Base-by-base conservation (phyloP, 2,888 invertebrate genomes). In the Dugesia japonica region DNA sequence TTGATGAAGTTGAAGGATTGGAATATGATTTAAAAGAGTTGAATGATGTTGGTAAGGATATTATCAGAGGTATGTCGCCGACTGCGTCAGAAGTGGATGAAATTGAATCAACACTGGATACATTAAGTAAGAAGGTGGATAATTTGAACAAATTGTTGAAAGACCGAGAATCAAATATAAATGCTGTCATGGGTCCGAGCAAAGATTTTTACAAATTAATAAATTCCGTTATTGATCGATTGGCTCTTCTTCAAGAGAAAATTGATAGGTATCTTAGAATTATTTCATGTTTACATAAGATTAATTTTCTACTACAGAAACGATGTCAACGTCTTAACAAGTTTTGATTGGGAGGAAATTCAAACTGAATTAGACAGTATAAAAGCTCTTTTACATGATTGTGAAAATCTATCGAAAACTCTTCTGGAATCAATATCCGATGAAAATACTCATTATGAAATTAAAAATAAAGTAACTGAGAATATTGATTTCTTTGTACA, bases 161-260 rank as follows among this genome's bases (percentile, higher is more conserved):
- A 81, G 90, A 92, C 80, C 89, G 94, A n/a, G 92, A 92, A 0
- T 89, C 89, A 42, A 90, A 90, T 78, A 86, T 94, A 1, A 92
- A 92, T 77, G 92, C 92, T 0, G 92, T 94, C 0, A 92, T 91
- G 0, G 93, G 92, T 81, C 91, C 93, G 9, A 91, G 92, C 74
- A 89, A 92, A 77, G 92, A 94, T 85, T 94, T 94, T 84, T 92
- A 93, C 85, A 91, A 92, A 0, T 91, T 90, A 0, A 87, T 93
- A 1, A 89, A 90, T 77, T 88, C 92, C 0, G 86, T 95, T 4
- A 88, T 90, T 23, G 91, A 91, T 83, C 92, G 92, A n/a, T 84
- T 94, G 28, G 27, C 72, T 27, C 9, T 72, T 26, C 20, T 76
- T 4, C 76, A 76, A 72, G 76, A 75, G 7, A 42, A 28, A 23